Evolutionary conservation across 2,113 vertebrate species (phyloP), one percentile per base, ranked within the genome.

Genomic region (Azemiops feae): DNA sequence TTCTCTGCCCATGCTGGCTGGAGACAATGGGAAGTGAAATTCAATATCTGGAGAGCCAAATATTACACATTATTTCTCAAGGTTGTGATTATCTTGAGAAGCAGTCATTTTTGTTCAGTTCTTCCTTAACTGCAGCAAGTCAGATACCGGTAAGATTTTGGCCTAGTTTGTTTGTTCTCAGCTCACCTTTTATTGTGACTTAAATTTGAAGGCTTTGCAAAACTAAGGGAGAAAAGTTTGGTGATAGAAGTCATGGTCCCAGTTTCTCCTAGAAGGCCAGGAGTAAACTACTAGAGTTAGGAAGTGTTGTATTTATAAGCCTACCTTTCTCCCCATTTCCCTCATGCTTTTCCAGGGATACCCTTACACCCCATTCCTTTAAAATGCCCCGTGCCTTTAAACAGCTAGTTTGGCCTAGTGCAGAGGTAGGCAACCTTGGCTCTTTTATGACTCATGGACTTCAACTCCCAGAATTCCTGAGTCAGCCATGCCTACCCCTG

Each of bases 121-220:
- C 3, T 54, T 58, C 43, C 30, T 55, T 30, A 60, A 64, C 27
- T 54, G 34, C 8, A 53, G 34, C 91, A 9, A 16, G n/a, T 39
- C 20, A 87, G 43, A 81, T 54, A 54, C 25, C 45, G 55, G 54
- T 93, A 93, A 94, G 87, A 89, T 92, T 89, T 89, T 20, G 52
- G 4, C 43, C 39, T 5, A 34, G 20, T 8, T 22, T 93, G 34
- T 88, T 88, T 85, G 47, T 89, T 86, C 53, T 22, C 14, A 34
- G 12, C 34, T 87, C 23, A 43, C 50, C 34, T 81, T 87, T 85
- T 53, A 81, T 39, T 43, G 47, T 25, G 34, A 12, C 2, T 60
- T 8, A 1, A 34, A 27, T 69, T 47, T 55, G 18, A 90, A 50
- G 47, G 47, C 34, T 69, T 22, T 30, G 18, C 8, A 20, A 30